Conservation (phyloP, 2,113 vertebrate species). For the Glaucidium brasilianum region DNA sequence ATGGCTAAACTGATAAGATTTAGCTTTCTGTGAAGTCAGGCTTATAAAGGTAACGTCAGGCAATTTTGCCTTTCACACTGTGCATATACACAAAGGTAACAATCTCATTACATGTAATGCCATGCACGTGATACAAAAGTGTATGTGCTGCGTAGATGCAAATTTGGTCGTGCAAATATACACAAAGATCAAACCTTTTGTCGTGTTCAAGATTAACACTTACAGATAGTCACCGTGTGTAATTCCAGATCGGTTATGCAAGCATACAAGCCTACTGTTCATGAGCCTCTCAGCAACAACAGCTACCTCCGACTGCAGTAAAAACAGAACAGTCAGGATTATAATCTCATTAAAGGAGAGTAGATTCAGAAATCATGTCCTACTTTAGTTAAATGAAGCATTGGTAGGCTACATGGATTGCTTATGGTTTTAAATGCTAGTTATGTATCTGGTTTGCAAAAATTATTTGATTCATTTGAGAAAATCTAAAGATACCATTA, state of each 20-base stretch:
- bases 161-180: neutral
- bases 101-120: neutral
- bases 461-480: neutral
- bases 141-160: neutral
- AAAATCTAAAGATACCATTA: neutral
- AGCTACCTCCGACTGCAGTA: neutral
- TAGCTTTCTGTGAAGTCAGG: neutral
- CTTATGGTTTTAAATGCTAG: neutral
- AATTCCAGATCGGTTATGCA: neutral
- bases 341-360: slow-evolving; percentile 52
- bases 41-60: neutral
- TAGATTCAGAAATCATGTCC: slow-evolving; percentile 7
- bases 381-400: neutral
- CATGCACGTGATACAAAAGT: accelerated
- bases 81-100: neutral
- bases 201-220: neutral
- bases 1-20: neutral
- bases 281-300: neutral
- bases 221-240: neutral
- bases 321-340: slow-evolving; percentile 3
- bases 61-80: neutral
- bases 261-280: neutral
- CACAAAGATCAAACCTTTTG: neutral
- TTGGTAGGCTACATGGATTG: neutral
- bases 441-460: neutral